phyloP scores from a whole-genome alignment of 2,797 vertebrate genomes.

The Morus bassanus region DNA sequence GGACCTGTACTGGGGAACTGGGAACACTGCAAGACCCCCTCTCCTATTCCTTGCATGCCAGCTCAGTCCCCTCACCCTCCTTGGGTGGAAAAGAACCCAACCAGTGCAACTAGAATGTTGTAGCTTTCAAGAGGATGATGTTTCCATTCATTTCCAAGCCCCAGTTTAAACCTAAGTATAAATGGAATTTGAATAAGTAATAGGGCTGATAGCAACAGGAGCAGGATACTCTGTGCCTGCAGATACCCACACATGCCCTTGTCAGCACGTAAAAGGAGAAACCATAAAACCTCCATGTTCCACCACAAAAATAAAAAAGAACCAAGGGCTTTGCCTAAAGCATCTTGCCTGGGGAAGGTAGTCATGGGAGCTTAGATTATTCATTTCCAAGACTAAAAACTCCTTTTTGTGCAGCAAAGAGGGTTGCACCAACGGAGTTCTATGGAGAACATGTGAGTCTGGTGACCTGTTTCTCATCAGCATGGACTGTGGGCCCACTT shows the following conservation, averaged over 20 bases:
- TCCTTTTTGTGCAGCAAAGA: not conserved
- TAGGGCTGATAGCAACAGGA: not conserved
- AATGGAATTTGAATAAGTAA: not conserved
- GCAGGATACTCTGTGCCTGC: not conserved
- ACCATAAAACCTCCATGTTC: not conserved
- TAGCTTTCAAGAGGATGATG: not conserved
- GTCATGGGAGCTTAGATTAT: not conserved
- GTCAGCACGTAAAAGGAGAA: not conserved
- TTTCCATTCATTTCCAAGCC: not conserved
- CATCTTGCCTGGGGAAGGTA: not conserved
- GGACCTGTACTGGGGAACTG: not conserved
- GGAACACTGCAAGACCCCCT: not conserved
- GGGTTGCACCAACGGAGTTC: not conserved
- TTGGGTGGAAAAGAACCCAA: not conserved
- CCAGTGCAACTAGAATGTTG: accelerated
- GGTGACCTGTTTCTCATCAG: not conserved
- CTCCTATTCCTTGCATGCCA: not conserved
- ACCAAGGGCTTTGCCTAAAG: not conserved
- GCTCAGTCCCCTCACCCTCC: not conserved
- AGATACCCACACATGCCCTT: not conserved
- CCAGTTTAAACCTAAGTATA: not conserved
- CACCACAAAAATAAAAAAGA: not conserved
- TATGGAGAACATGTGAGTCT: not conserved
- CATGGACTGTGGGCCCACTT: not conserved
- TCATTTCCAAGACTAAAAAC: not conserved